Percentiles rank a stretch among this genome's conserved stretches.
phyloP scores from a whole-genome alignment of 2,113 vertebrate genomes.

The Ctenomys sociabilis region DNA sequence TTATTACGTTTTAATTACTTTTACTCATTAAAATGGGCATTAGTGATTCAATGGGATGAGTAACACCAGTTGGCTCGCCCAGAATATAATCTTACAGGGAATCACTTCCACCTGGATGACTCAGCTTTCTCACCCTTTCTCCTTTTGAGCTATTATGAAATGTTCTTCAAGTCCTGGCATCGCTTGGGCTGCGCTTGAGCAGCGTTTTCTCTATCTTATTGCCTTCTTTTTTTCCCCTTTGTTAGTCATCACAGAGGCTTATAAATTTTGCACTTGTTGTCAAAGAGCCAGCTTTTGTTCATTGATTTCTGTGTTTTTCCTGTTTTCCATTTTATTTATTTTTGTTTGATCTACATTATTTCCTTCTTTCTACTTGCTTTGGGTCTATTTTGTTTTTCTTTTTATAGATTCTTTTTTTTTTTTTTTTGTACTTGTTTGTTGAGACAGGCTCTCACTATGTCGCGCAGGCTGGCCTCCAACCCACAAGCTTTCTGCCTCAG shows the following conservation, averaged over 20 bases:
- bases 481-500: neutral
- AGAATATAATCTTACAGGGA: neutral
- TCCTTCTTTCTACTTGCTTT: neutral
- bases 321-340: constrained; percentile 11
- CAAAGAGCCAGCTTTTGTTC: constrained; percentile 7
- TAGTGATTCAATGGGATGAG: neutral
- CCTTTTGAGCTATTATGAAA: neutral
- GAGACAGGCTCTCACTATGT: neutral
- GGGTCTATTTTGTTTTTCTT: constrained; percentile 33
- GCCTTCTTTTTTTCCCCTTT: neutral
- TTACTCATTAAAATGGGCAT: constrained; percentile 1
- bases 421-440: neutral
- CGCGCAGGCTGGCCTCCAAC: neutral
- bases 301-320: constrained; percentile 1
- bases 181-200: neutral
- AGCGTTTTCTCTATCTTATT: neutral
- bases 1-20: neutral
- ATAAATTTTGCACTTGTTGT: neutral
- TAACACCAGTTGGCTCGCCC: neutral
- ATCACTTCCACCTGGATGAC: neutral
- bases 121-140: neutral
- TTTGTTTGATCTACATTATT: constrained; percentile 2
- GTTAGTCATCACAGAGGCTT: neutral
- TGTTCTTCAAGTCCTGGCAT: neutral
- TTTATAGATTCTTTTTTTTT: neutral